Conservation (phyloP, 2,113 vertebrate species). For the Cyanoliseus patagonus region DNA sequence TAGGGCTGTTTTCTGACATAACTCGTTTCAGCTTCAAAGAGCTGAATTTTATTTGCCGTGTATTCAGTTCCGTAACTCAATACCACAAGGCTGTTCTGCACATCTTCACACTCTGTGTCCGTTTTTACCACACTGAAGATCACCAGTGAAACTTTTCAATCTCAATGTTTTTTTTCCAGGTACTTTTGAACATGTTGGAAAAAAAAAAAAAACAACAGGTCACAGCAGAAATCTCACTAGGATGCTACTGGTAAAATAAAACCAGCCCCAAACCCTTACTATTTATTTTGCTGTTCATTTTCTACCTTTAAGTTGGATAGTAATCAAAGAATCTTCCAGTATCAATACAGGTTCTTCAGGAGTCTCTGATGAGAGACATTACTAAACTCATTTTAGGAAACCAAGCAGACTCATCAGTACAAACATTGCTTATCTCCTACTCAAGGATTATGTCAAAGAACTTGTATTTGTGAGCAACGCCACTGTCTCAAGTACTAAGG, state of each 20-base stretch:
- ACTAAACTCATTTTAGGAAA: not conserved
- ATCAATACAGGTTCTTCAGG: not conserved
- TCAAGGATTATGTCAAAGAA: not conserved
- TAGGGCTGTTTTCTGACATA: not conserved
- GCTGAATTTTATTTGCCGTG: not conserved
- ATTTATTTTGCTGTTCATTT: not conserved
- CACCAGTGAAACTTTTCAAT: not conserved
- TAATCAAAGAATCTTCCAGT: not conserved
- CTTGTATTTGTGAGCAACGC: not conserved
- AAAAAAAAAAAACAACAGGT: not conserved
- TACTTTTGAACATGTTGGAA: not conserved
- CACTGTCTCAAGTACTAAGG: not conserved
- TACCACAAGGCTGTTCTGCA: not conserved
- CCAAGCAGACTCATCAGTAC: not conserved
- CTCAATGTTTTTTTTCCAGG: not conserved
- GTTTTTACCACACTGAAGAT: not conserved
- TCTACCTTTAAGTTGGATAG: not conserved
- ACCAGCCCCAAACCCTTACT: not conserved
- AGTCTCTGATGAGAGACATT: not conserved
- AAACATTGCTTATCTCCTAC: not conserved
- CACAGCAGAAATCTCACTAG: not conserved
- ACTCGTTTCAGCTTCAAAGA: not conserved
- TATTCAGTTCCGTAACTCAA: not conserved
- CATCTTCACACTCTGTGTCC: not conserved
- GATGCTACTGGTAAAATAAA: not conserved